Base-by-base conservation (phyloP, 2,113 vertebrate species). In the Mirza zaza region DNA sequence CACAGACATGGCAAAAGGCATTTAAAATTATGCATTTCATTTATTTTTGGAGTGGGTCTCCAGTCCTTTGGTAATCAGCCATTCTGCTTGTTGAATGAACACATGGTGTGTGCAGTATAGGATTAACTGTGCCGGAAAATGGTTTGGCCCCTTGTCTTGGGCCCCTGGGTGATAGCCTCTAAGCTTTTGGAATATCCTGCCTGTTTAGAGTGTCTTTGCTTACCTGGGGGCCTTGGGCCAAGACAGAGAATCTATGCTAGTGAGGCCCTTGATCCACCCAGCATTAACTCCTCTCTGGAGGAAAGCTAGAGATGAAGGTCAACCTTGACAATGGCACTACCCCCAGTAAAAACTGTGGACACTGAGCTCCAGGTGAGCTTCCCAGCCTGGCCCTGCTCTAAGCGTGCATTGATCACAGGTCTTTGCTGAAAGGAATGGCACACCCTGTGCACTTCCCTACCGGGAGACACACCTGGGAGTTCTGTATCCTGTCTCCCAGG, bases 1-100 rank as follows among this genome's bases (percentile, higher is more conserved):
- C 76, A 77, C 1, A 65, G 95, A 93, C 85, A 81, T 27, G 50
- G 82, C 52, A 68, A 71, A 92, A 91, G 68, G 48, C 83, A 5
- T 14, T 48, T 14, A 12, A 13, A 17, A 57, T 8, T 36, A 1
- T n/a, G 0, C 18, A 23, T 80, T 92, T 55, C 21, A 61, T 10
- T 89, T 42, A 15, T 8, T 36, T 42, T 5, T 85, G 48, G 76
- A 80, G 11, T 10, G 1, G 20, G 8, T n/a, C 55, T 63, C 27
- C 42, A 20, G 52, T 36, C 59, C 70, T 34, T 61, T 14, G 17
- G 29, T 36, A 2, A 21, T 45, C 32, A 29, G 52, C 36, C 25
- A 25, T 70, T 59, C 57, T 25, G 1, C 80, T 63, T 79, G 5
- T 36, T 34, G 18, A n/a, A 8, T 13, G 36, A 36, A 25, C 32